A percentile compares a stretch with the other conserved stretches of the same genome.
Conservation (phyloP, 2,797 vertebrate genomes). For the Buphagus erythrorhynchus region DNA sequence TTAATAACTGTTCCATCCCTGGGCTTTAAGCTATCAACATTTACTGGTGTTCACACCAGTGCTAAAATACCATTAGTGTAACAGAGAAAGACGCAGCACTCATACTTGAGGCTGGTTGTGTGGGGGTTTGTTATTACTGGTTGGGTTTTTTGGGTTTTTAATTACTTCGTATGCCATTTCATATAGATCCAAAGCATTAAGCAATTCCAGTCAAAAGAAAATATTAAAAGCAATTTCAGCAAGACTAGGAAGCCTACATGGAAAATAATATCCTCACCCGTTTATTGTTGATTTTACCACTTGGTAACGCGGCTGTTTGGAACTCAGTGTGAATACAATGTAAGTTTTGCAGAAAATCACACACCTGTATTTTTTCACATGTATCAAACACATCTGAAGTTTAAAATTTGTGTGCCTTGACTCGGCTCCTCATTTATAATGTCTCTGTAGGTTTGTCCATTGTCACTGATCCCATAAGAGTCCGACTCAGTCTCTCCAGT, state of each 20-base stretch:
- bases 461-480: background rate
- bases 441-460: slow-evolving; percentile 37
- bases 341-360: slow-evolving; percentile 31
- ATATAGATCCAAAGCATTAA: background rate
- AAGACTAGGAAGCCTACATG: slow-evolving; percentile 54
- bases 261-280: slow-evolving; percentile 63
- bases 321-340: slow-evolving; percentile 40
- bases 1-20: background rate
- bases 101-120: background rate
- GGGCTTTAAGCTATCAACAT: background rate
- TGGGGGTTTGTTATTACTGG: accelerated
- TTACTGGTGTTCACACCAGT: background rate
- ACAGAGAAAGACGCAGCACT: background rate
- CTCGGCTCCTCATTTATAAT: slow-evolving; percentile 13
- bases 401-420: slow-evolving; percentile 10
- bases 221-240: background rate
- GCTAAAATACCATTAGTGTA: background rate
- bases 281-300: slow-evolving; percentile 63
- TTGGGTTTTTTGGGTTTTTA: background rate
- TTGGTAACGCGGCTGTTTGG: background rate
- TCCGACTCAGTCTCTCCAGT: slow-evolving; percentile 29
- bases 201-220: background rate
- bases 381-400: slow-evolving; percentile 6
- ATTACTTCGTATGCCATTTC: background rate
- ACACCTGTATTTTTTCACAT: background rate